Percentiles rank a stretch among this genome's conserved stretches.
phyloP scores from a whole-genome alignment of 2,113 vertebrate species.

The Neodontobutis hainanensis region DNA sequence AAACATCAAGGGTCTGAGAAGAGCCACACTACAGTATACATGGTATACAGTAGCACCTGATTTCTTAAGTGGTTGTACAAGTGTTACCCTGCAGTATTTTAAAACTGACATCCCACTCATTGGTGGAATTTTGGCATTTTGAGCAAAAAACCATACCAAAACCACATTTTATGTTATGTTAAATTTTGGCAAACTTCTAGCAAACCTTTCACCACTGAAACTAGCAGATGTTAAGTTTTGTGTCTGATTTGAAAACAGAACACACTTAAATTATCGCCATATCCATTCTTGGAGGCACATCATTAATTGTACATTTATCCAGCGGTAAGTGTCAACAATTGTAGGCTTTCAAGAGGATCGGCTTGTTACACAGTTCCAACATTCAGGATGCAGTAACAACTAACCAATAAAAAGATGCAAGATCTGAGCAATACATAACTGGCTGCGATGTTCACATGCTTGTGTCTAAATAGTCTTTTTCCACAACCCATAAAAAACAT shows the following conservation, averaged over 20 bases:
- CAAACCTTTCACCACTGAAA: not conserved
- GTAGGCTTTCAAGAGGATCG: too few relatives aligned
- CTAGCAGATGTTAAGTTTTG: not conserved
- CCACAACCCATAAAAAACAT: not conserved
- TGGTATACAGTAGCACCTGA: conserved; percentile 40
- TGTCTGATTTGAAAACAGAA: not conserved
- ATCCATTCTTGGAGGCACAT: conserved; percentile 1
- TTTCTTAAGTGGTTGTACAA: not conserved
- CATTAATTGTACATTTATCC: not conserved
- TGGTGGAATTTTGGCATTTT: conserved; percentile 22
- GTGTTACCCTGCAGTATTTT: not conserved
- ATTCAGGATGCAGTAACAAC: not conserved
- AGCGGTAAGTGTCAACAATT: too few relatives aligned
- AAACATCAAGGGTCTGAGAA: not conserved
- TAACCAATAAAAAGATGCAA: not conserved
- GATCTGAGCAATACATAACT: not conserved
- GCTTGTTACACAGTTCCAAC: too few relatives aligned
- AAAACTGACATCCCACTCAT: conserved; percentile 31
- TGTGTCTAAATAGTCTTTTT: not conserved
- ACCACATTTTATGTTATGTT: not conserved
- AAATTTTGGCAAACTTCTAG: conserved; percentile 36
- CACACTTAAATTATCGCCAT: not conserved
- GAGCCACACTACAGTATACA: conserved; percentile 31
- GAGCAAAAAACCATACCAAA: not conserved
- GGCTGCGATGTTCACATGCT: not conserved